Evolutionary conservation across 2,113 vertebrate genomes (phyloP), one percentile per base, ranked within the genome.

Genomic region (Mungos mungo): DNA sequence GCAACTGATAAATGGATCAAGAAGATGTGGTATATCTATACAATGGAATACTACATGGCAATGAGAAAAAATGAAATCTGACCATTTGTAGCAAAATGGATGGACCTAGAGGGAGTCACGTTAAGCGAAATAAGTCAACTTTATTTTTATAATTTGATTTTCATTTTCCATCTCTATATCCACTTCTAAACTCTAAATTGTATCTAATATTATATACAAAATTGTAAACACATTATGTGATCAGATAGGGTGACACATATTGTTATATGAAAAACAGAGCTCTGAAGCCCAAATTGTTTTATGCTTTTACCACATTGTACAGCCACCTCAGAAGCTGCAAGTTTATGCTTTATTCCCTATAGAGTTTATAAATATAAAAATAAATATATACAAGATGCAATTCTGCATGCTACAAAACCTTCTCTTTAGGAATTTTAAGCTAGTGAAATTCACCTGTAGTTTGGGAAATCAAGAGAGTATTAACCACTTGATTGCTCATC

Each of bases 401-500:
- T 65, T 41, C 83, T 60, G 1, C 18, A 65, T 65, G n/a, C 25
- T 81, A 90, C 12, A 90, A 89, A 72, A 18, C 14, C 14, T 77
- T 87, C 0, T 76, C 25, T 68, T 85, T 57, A 23, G 1, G 31
- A 74, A 76, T 66, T 86, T 66, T 41, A 93, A 72, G 8, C 29
- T 96, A 47, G 33, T 95, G 65, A 95, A 79, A 77, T 38, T 81
- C 31, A 88, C 27, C 5, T 41, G 3, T 81, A 77, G n/a, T 92
- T 90, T 76, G 23, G 21, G 25, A 96, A 96, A 92, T 89, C 35
- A 77, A 82, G 21, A 86, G 10, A 86, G 57, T 69, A 33, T 93
- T 90, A 63, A 90, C 11, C 54, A 66, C 19, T 84, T 83, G 14
- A 50, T 80, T 74, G 5, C 23, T 95, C 52, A 88, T 81, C 45